Percentiles rank a stretch among this genome's conserved stretches.
These are phyloP conservation scores for Todiramphus chloris DNA, from an alignment of 2,113 vertebrate species.

Conservation along the genomic window DNA sequence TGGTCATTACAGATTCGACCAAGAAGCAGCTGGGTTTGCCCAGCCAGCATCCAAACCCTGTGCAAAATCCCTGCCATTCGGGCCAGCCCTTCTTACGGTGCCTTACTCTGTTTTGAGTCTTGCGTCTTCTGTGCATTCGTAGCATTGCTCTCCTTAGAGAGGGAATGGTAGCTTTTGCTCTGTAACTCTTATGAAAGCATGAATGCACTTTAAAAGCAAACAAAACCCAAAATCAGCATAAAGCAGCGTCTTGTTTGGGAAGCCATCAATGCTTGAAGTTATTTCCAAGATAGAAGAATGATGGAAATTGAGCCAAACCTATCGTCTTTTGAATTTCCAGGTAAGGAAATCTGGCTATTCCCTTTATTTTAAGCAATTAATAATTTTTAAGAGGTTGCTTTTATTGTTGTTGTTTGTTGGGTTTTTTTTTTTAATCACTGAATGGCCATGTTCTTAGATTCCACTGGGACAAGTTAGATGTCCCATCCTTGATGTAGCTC, in stretches of 20 bases:
- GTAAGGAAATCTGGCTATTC: constrained; percentile 68
- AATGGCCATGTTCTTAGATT: not conserved
- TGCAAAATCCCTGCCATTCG: not conserved
- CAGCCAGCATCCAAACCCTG: not conserved
- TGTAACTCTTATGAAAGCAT: constrained; percentile 23
- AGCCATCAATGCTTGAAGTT: constrained; percentile 65
- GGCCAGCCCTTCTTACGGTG: not conserved
- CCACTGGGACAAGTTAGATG: not conserved
- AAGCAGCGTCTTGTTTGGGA: constrained; percentile 58
- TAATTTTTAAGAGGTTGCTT: not conserved
- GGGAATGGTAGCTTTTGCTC: constrained; percentile 28
- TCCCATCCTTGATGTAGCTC: not conserved
- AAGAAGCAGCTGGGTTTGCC: not conserved
- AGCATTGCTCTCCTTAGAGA: constrained; percentile 13
- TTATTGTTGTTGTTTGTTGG: not conserved
- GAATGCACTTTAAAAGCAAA: constrained; percentile 57
- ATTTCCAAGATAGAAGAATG: constrained; percentile 69
- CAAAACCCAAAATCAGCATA: constrained; percentile 56
- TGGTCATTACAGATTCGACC: not conserved
- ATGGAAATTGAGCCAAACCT: constrained; percentile 69
- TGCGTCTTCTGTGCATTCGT: constrained; percentile 36
- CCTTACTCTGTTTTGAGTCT: constrained; percentile 30
- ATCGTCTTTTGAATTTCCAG: constrained; percentile 59
- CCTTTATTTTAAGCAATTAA: constrained; percentile 53
- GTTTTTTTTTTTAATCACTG: not conserved